Percentiles rank a stretch among this genome's conserved stretches.
Conservation (phyloP, 1,140 invertebrate species). For the Kradibia gibbosae region DNA sequence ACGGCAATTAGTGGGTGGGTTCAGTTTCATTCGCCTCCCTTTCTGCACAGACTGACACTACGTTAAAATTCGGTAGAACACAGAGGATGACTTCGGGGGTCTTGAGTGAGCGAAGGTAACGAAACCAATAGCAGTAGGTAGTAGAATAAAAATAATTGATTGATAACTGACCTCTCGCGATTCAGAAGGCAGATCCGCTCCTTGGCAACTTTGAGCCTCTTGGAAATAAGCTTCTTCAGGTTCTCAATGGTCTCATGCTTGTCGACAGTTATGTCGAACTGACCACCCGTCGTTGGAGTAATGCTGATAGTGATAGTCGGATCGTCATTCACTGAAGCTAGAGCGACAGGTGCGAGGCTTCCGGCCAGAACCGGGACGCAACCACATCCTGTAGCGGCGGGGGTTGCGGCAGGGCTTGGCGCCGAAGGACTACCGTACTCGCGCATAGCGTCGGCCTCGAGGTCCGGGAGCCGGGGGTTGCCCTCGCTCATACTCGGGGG, state of each 20-base stretch:
- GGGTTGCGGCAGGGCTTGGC: neutral
- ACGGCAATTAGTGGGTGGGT: neutral
- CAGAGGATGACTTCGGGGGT: neutral
- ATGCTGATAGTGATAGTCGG: constrained; percentile 85
- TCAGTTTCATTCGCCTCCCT: no score
- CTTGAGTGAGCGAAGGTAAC: neutral
- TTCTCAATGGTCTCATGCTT: constrained; percentile 87
- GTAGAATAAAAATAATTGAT: neutral
- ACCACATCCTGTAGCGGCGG: constrained; percentile 75
- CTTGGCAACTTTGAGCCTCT: constrained; percentile 91
- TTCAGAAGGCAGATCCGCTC: constrained; percentile 93
- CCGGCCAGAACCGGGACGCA: constrained; percentile 56
- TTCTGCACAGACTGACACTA: no score
- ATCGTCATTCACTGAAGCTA: constrained; percentile 73
- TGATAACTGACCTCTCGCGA: constrained; percentile 85
- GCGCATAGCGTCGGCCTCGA: constrained; percentile 35
- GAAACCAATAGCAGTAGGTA: no score
- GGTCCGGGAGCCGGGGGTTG: constrained; percentile 29
- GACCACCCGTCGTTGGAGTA: constrained; percentile 91
- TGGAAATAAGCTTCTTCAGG: constrained; percentile 92
- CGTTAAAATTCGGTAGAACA: no score
- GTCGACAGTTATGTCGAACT: constrained; percentile 87
- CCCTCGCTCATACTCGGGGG: constrained; percentile 30
- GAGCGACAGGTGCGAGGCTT: constrained; percentile 69
- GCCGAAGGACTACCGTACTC: constrained; percentile 15